Percentiles rank a stretch among this genome's conserved stretches.
Conservation (phyloP, 2,797 vertebrate genomes). For the Zalophus californianus region DNA sequence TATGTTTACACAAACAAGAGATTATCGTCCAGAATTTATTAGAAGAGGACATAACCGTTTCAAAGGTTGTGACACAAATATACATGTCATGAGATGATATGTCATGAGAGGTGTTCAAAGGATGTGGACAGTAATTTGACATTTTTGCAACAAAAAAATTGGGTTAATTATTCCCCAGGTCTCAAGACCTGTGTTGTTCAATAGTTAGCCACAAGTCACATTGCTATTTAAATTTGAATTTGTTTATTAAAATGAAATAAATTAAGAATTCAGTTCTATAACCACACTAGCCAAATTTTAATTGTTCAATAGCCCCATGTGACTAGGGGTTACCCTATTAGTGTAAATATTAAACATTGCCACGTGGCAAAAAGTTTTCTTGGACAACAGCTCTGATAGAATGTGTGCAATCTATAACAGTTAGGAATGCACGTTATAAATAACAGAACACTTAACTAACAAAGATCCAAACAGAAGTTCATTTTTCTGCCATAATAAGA, state of each 20-base stretch:
- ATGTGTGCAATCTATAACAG: background rate
- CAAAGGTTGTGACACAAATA: background rate
- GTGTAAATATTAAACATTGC: background rate
- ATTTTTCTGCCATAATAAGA: background rate
- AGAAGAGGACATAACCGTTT: background rate
- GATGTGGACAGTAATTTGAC: background rate
- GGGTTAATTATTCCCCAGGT: background rate
- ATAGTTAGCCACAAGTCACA: background rate
- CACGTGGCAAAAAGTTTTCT: background rate
- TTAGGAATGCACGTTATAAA: background rate
- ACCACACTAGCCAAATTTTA: background rate
- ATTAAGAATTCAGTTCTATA: background rate
- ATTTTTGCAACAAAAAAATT: background rate
- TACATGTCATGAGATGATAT: background rate
- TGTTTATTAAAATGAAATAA: constrained; percentile 43
- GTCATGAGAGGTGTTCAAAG: background rate
- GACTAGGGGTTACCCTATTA: background rate
- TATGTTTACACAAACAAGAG: background rate
- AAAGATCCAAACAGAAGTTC: background rate
- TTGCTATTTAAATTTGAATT: background rate
- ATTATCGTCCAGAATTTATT: background rate
- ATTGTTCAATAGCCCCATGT: background rate
- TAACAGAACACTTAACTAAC: background rate
- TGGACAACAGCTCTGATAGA: background rate
- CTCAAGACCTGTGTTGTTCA: background rate